Percentiles rank a stretch among this genome's conserved stretches.
Evolutionary conservation across 1,140 invertebrate species (phyloP).

Genomic region (Drosophila teissieri): DNA sequence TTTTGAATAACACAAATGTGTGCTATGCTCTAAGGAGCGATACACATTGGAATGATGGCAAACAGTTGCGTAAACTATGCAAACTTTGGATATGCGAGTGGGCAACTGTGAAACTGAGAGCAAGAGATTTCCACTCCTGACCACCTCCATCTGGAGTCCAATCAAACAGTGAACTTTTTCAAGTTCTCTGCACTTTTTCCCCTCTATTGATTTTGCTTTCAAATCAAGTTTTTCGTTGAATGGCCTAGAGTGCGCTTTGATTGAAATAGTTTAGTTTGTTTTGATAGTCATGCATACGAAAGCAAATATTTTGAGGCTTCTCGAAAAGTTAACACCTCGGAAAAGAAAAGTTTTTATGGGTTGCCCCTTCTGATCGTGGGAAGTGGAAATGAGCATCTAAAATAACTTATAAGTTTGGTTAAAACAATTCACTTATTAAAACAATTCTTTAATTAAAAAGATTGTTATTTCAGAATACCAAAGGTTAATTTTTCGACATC

Average conservation of each 20-base stretch:
- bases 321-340: slow-evolving; percentile 13
- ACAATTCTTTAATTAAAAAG: too few species aligned
- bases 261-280: slow-evolving; percentile 59
- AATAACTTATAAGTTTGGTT: too few species aligned
- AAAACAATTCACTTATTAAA: too few species aligned
- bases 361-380: too few species aligned
- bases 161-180: slow-evolving; percentile 38
- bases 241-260: slow-evolving; percentile 44
- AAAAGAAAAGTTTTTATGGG: slow-evolving; percentile 4
- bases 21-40: not conserved
- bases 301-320: slow-evolving; percentile 18
- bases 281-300: slow-evolving; percentile 42
- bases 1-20: not conserved
- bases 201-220: slow-evolving; percentile 45
- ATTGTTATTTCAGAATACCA: too few species aligned
- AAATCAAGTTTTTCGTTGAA: slow-evolving; percentile 32
- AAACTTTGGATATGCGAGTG: slow-evolving; percentile 29
- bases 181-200: slow-evolving; percentile 38
- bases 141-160: slow-evolving; percentile 7
- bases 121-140: slow-evolving; percentile 1
- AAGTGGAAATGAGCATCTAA: not conserved
- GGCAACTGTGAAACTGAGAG: slow-evolving; percentile 4
- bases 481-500: too few species aligned
- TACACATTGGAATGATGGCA: slow-evolving; percentile 13
- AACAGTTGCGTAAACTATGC: slow-evolving; percentile 35